Percentiles rank a stretch among this genome's conserved stretches.
These are phyloP conservation scores for Aleiodes leptofemur DNA, from an alignment of 2,888 invertebrate genomes.

Conservation along the genomic window DNA sequence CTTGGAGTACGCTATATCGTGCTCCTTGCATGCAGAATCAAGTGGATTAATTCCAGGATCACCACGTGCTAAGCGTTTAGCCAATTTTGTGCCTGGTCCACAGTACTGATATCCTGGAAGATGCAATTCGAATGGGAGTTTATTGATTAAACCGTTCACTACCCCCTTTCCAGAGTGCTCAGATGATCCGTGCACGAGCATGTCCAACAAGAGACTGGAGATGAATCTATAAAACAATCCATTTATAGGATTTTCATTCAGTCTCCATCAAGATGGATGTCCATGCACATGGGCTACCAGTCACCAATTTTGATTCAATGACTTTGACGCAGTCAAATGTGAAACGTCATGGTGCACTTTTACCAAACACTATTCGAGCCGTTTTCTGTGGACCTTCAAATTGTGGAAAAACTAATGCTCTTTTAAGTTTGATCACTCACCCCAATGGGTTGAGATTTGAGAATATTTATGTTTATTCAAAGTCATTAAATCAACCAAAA, in stretches of 20 bases:
- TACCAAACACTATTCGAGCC: too few relatives aligned
- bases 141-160: slow-evolving; percentile 44
- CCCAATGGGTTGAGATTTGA: too few relatives aligned
- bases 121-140: slow-evolving; percentile 27
- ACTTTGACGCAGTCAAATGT: not conserved
- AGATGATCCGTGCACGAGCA: slow-evolving; percentile 19
- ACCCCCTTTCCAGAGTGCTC: not conserved
- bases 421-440: too few relatives aligned
- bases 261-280: not conserved
- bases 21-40: slow-evolving; percentile 66
- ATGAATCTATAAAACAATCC: not conserved
- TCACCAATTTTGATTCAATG: not conserved
- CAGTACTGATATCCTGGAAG: too few relatives aligned
- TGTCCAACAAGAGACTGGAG: not conserved
- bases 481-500: too few relatives aligned
- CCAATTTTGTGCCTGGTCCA: slow-evolving; percentile 54
- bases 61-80: slow-evolving; percentile 53
- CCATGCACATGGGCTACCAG: not conserved
- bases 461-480: too few relatives aligned
- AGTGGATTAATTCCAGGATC: slow-evolving; percentile 54
- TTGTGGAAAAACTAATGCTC: too few relatives aligned
- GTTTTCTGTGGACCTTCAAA: too few relatives aligned
- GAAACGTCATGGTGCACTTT: too few relatives aligned
- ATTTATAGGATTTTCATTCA: not conserved
- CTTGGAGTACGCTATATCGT: slow-evolving; percentile 65